Percentiles rank a stretch among this genome's conserved stretches.
phyloP scores from a whole-genome alignment of 2,113 vertebrate species.

The Daboia siamensis region DNA sequence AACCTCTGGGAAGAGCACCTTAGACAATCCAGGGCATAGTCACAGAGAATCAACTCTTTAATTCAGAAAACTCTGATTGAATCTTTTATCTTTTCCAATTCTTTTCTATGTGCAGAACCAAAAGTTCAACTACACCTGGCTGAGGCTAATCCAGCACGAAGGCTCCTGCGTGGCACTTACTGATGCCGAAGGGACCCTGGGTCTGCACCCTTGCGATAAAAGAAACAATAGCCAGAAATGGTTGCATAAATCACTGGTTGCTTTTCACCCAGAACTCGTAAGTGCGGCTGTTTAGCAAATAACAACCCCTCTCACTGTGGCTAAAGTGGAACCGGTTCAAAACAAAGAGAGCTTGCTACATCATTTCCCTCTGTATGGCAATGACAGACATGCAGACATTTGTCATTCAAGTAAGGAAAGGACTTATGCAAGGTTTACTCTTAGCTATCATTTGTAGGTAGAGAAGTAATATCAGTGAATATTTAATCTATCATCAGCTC shows the following conservation, averaged over 20 bases:
- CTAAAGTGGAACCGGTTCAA: constrained; percentile 9
- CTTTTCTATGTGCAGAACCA: constrained; percentile 72
- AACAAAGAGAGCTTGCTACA: not conserved
- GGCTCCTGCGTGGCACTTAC: constrained; percentile 70
- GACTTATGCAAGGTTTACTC: not conserved
- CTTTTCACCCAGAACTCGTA: constrained; percentile 74
- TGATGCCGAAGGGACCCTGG: constrained; percentile 13
- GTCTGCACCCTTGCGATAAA: constrained; percentile 70
- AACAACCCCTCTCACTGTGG: constrained; percentile 3
- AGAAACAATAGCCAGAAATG: constrained; percentile 71
- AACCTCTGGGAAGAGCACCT: not conserved
- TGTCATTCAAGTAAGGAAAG: not conserved
- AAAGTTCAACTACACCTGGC: constrained; percentile 93
- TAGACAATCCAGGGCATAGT: not conserved
- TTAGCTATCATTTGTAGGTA: not conserved
- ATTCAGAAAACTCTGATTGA: not conserved
- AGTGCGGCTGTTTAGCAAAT: constrained; percentile 45
- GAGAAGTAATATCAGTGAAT: not conserved
- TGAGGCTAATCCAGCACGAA: constrained; percentile 78
- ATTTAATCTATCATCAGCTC: not conserved
- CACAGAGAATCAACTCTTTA: not conserved
- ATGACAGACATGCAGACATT: not conserved
- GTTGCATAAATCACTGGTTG: constrained; percentile 74
- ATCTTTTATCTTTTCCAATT: not conserved
- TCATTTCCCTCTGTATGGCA: constrained; percentile 22